Evolutionary conservation across 2,888 invertebrate genomes (phyloP).

Genomic region (Drosophila mimetica): DNA sequence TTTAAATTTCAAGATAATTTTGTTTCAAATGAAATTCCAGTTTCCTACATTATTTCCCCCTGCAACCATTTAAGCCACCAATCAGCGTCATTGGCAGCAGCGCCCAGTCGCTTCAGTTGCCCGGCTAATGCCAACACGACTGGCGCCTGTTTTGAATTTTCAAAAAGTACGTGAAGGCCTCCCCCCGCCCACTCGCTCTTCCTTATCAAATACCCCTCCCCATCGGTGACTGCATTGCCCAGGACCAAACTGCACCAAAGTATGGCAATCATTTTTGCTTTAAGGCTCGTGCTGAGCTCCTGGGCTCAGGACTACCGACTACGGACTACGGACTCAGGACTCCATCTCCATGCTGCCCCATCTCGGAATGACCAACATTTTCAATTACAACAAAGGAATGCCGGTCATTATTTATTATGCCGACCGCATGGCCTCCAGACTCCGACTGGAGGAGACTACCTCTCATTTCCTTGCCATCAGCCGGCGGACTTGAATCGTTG

Average conservation of each 20-base stretch:
- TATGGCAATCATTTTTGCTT: constrained; percentile 83
- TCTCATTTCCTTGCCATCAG: constrained; percentile 3
- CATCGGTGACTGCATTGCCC: constrained; percentile 43
- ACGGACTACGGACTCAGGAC: constrained; percentile 6
- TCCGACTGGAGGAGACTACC: constrained; percentile 28
- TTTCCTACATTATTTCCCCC: constrained; percentile 2
- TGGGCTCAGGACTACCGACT: constrained; percentile 33
- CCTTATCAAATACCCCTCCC: background rate
- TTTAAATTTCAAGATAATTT: background rate
- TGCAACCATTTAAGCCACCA: constrained; percentile 72
- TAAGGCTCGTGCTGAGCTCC: constrained; percentile 61
- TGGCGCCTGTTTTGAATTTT: constrained; percentile 77
- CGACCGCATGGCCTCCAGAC: constrained; percentile 75
- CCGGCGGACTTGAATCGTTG: constrained; percentile 20
- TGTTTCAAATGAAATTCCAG: constrained; percentile 5
- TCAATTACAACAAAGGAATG: constrained; percentile 82
- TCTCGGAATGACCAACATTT: constrained; percentile 81
- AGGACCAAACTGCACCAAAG: constrained; percentile 72
- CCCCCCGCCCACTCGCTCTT: constrained; percentile 8
- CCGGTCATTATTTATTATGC: constrained; percentile 81
- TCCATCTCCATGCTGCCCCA: constrained; percentile 21
- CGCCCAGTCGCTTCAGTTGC: constrained; percentile 37
- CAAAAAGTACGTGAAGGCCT: constrained; percentile 75
- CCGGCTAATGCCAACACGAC: constrained; percentile 72
- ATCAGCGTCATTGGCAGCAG: constrained; percentile 73